Evolutionary conservation across 2,888 invertebrate genomes (phyloP), one percentile per base, ranked within the genome.

Genomic region (Junonia oenone): DNA sequence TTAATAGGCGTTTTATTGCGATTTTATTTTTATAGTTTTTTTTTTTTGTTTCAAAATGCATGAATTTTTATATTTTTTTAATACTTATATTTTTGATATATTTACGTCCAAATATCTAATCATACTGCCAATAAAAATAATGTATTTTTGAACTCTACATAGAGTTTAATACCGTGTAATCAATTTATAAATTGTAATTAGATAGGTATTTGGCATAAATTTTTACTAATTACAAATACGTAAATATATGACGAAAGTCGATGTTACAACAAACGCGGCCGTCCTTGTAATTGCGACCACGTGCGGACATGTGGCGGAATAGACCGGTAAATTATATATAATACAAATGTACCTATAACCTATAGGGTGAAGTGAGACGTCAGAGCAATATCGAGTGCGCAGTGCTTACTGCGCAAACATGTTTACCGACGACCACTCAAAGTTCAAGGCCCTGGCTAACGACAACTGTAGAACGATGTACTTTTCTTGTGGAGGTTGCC

Each of bases 381-480:
- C 81, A 85, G 70, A 72, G 73, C 69, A 76, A 65, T 76, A 75
- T 74, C 70, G 78, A 83, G 75, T 83, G 84, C 83, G 83, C 83
- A 84, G 76, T 81, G 76, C 66, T 69, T 67, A 76, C 71, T 75
- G 79, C 80, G 81, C 83, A 89, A 89, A 89, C 87, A 88, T 88
- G 89, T 89, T 89, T 88, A 84, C 83, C 72, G 70, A 71, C 77
- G 72, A 69, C 71, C 72, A 72, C 73, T 67, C 81, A 82, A 87
- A 84, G 89, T 90, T 89, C 88, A 90, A 88, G 89, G 88, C 73
- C 76, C 82, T 69, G 65, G 69, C 75, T 75, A 78, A 78, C 76
- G 74, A 75, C 75, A 68, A 66, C 65, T 68, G 70, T 66, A 67
- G 74, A 78, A 75, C 77, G 72, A 75, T 75, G 75, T 76, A 73